Percentiles rank a stretch among this genome's conserved stretches.
phyloP scores from a whole-genome alignment of 2,888 invertebrate genomes.

The Apodemia zela region DNA sequence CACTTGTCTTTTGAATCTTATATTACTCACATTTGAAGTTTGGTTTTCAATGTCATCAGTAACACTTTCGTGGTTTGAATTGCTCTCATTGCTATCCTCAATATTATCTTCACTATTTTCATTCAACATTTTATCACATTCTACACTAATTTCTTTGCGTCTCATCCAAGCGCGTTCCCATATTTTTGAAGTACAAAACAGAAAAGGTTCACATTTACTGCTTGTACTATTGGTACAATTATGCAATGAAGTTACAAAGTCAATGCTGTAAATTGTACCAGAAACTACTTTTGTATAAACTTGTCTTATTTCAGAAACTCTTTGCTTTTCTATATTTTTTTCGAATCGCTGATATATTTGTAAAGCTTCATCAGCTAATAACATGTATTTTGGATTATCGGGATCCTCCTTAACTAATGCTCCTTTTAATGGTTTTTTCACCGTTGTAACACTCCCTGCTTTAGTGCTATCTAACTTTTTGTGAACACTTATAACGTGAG shows the following conservation, averaged over 20 bases:
- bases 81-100: slow-evolving; percentile 32
- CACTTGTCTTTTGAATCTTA: slow-evolving; percentile 41
- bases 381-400: slow-evolving; percentile 37
- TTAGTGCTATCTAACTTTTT: slow-evolving; percentile 29
- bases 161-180: slow-evolving; percentile 79
- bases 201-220: slow-evolving; percentile 27
- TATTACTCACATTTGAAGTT: slow-evolving; percentile 19
- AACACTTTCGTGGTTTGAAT: slow-evolving; percentile 24
- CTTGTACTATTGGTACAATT: slow-evolving; percentile 34
- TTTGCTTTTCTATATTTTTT: slow-evolving; percentile 34
- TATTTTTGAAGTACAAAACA: slow-evolving; percentile 67
- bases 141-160: slow-evolving; percentile 49
- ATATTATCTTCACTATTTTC: slow-evolving; percentile 32
- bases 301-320: slow-evolving; percentile 43
- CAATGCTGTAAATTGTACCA: slow-evolving; percentile 46
- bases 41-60: slow-evolving; percentile 20
- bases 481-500: not conserved
- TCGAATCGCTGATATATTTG: slow-evolving; percentile 36
- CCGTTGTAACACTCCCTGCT: slow-evolving; percentile 33
- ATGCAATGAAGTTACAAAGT: slow-evolving; percentile 43
- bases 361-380: slow-evolving; percentile 45
- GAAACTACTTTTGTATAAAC: slow-evolving; percentile 43
- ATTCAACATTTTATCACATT: slow-evolving; percentile 42
- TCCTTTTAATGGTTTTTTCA: slow-evolving; percentile 28
- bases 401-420: slow-evolving; percentile 31